These are phyloP conservation scores for Virgularia gustaviana DNA, from an alignment of 92 coral and sea anemone species.

Conservation along the genomic window DNA sequence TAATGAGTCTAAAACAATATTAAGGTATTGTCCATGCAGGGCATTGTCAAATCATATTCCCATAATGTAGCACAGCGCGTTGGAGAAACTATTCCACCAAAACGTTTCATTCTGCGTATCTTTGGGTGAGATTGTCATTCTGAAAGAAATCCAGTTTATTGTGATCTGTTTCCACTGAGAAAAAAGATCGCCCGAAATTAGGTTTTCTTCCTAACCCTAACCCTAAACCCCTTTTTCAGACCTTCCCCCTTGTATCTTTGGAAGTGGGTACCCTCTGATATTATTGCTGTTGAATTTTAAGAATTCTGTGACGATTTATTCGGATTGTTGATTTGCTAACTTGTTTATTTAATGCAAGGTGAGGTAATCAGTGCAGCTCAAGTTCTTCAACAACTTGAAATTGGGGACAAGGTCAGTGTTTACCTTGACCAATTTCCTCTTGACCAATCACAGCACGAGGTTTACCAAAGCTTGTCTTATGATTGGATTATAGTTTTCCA, in stretches of 20 bases:
- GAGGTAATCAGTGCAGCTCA: slow-evolving; percentile 65
- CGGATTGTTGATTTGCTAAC: background rate
- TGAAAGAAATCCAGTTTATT: no score
- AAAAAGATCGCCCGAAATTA: no score
- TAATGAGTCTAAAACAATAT: background rate
- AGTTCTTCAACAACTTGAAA: slow-evolving; percentile 75
- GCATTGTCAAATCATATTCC: no score
- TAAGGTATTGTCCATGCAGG: no score
- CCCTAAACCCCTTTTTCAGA: no score
- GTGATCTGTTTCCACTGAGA: no score
- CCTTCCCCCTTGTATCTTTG: no score
- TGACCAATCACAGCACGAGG: background rate
- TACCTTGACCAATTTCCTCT: background rate
- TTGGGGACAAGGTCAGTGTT: slow-evolving; percentile 64
- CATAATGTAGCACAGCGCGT: no score
- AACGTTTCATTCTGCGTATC: background rate
- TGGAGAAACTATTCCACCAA: no score
- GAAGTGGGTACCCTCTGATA: no score
- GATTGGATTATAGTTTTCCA: background rate
- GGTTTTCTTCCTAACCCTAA: no score
- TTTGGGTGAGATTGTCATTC: background rate
- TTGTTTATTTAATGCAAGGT: slow-evolving; percentile 40
- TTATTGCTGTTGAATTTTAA: no score
- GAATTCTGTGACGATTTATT: background rate
- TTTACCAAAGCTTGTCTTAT: background rate